Evolutionary conservation across 1,140 invertebrate genomes (phyloP), one percentile per base, ranked within the genome.

Genomic region (Cydia fagiglandana): DNA sequence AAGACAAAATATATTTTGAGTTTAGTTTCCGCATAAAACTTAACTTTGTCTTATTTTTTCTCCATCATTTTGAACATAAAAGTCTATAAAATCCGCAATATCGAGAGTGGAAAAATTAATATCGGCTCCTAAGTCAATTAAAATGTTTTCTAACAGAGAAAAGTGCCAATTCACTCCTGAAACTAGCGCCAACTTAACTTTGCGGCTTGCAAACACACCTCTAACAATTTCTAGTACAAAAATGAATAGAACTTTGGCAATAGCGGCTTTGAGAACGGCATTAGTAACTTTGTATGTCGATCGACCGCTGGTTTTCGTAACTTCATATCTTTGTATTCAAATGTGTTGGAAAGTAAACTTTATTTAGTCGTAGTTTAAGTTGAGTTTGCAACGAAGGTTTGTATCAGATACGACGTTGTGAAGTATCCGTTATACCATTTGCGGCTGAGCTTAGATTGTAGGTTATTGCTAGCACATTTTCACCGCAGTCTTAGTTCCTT

Each of bases 111-210:
- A 17, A 61, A 61, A 61, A 61, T 61, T 61, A 61, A 61, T 61
- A 61, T 24, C 17, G 9, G 0, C 56, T 12, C 56, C 56, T 24
- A 24, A 61, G 56, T 61, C 56, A 20, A 61, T 61, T 61, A 61
- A 56, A 61, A 61, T 61, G 56, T 24, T 61, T 61, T 61, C 56
- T 61, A 61, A 61, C 7, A 61, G 17, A 20, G 56, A 61, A 61
- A 61, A 61, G 56, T 61, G 56, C 17, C 56, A 61, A 24, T 61
- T 61, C 56, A 61, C 56, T 61, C 7, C 20, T 24, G 2, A 24
- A 61, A 10, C 56, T 61, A 61, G 17, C 56, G 56, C 56, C 20
- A 61, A 24, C 20, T 12, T 61, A 24, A 24, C 10, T 24, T 24
- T 61, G 56, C 56, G 9, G 56, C 17, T 24, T 10, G 20, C 6